Conservation (phyloP, 2,113 vertebrate genomes). For the Urocolius indicus region DNA sequence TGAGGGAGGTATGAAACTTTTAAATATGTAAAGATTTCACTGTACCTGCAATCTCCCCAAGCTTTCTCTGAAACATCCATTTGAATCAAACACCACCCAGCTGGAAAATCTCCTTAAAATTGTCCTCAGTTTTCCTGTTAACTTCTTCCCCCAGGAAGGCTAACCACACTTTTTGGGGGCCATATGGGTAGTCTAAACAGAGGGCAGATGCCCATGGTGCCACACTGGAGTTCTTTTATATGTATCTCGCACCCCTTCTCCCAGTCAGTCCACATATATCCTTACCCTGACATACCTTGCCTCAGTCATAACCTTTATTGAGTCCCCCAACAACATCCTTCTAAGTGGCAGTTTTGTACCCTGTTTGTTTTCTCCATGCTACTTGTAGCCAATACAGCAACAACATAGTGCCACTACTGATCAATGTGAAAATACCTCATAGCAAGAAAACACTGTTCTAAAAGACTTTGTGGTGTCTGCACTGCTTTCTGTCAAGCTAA, state of each 20-base stretch:
- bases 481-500: neutral
- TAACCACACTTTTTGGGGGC: accelerated
- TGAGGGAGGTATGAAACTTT: neutral
- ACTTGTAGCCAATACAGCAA: neutral
- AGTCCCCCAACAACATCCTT: neutral
- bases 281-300: neutral
- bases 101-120: neutral
- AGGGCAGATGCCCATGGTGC: neutral
- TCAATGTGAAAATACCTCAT: neutral
- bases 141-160: neutral
- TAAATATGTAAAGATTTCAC: neutral
- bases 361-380: neutral
- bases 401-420: neutral
- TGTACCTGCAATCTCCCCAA: neutral
- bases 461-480: neutral
- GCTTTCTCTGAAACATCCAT: neutral
- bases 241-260: neutral
- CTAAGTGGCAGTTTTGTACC: neutral
- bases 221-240: accelerated
- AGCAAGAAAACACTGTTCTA: neutral
- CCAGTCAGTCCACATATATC: neutral
- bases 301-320: neutral
- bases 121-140: neutral
- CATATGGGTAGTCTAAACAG: neutral
- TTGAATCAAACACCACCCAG: neutral